Base-by-base conservation (phyloP, 2,113 vertebrate genomes). In the Ivindomyrus marchei region DNA sequence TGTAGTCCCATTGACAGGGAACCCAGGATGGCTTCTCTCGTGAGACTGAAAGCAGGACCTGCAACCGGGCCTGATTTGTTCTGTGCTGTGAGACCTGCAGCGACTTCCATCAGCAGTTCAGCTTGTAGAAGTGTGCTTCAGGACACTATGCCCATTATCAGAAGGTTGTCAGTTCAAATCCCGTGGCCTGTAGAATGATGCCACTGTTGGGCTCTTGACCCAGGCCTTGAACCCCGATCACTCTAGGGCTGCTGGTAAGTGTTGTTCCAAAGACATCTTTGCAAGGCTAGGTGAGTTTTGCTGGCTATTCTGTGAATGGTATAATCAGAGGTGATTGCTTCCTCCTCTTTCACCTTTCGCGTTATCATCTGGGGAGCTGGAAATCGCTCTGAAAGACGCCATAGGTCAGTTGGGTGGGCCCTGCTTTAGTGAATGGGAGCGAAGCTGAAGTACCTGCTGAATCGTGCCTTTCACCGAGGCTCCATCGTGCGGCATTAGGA, bases 331-430 rank as follows among this genome's bases (percentile, higher is more conserved):
- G 27, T 53, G 24, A 15, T 36, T 36, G 15, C 5, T 19, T 47
- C n/a, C 36, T 31, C 50, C 0, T 2, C 1, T 87, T 85, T 85
- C 36, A 39, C 74, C 31, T n/a, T 87, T 87, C 11, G 2, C 1
- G 24, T 53, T 2, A 39, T 21, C 27, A 39, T 36, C 4, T n/a
- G 17, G 93, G 93, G 93, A 94, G 94, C 93, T 95, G 94, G 91
- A 94, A 94, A 93, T 94, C 93, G 91, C 93, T 93, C 93, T 88
- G 90, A 94, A 83, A 7, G 15, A 83, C 8, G 5, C 42, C 17
- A 9, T 83, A 0, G 5, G 24, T 47, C 49, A 92, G 92, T 93
- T 92, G 93, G 92, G 93, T 93, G 10, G 0, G n/a, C 27, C 62
- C 62, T 70, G n/a, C 3, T 31, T 31, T 70, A 31, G 62, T 4